phyloP scores from a whole-genome alignment of 2,113 vertebrate genomes.

The Hypomesus transpacificus region DNA sequence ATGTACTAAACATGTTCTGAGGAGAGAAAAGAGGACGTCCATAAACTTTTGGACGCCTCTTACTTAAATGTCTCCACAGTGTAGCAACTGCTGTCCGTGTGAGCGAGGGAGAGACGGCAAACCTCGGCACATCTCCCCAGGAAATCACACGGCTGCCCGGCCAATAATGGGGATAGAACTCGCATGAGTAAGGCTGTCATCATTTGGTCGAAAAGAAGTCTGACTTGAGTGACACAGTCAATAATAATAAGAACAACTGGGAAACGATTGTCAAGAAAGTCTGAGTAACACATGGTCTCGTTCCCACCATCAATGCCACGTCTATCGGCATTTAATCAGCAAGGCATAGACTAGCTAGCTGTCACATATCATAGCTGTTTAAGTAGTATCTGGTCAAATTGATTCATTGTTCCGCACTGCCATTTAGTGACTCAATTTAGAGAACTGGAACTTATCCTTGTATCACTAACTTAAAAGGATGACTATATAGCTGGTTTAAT shows the following conservation, averaged over 20 bases:
- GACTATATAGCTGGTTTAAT: no score
- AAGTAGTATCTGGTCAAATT: neutral
- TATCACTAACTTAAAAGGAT: no score
- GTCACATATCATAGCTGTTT: no score
- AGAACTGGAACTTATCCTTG: no score
- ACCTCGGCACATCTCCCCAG: constrained; percentile 61
- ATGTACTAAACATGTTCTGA: constrained; percentile 52
- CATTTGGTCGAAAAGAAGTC: constrained; percentile 51
- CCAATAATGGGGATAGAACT: constrained; percentile 38
- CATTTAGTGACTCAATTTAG: no score
- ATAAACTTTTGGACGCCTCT: constrained; percentile 28
- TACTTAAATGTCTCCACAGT: constrained; percentile 34
- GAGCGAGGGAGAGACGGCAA: constrained; percentile 64
- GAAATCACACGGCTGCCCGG: constrained; percentile 69
- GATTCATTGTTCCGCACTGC: no score
- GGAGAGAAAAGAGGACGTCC: constrained; percentile 43
- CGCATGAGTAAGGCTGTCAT: constrained; percentile 80
- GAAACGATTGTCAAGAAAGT: neutral
- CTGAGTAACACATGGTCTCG: neutral
- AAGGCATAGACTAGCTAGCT: no score
- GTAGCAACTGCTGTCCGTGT: constrained; percentile 60
- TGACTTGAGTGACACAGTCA: neutral
- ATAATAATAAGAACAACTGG: neutral
- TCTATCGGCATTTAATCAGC: neutral
- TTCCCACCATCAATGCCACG: neutral